Conservation (phyloP, 2,888 invertebrate genomes). For the Athrips mouffetella region DNA sequence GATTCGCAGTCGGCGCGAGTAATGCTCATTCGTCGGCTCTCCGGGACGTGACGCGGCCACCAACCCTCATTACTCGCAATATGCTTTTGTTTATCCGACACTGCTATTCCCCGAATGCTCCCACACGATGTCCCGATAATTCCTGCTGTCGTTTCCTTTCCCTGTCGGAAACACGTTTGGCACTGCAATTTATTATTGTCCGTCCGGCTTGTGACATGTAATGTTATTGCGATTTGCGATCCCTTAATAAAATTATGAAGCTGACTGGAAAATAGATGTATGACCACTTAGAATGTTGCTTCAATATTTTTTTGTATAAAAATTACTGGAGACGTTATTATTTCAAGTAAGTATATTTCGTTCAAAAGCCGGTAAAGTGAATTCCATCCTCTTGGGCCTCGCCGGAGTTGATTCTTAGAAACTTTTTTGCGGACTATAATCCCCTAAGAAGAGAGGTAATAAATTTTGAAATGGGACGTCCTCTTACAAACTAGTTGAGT, state of each 20-base stretch:
- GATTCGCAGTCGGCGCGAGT: conserved; percentile 49
- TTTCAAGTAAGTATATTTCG: neutral
- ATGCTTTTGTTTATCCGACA: conserved; percentile 60
- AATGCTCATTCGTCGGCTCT: conserved; percentile 54
- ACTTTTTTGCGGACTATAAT: conserved; percentile 25
- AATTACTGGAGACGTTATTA: no score
- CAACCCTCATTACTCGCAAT: conserved; percentile 53
- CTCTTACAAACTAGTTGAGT: conserved; percentile 42
- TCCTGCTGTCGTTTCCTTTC: conserved; percentile 26
- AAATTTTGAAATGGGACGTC: conserved; percentile 41
- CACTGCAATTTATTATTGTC: neutral
- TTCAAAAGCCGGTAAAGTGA: neutral
- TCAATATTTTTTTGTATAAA: no score
- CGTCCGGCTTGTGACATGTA: neutral
- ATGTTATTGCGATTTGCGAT: neutral
- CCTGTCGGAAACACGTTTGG: neutral
- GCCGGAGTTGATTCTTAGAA: conserved; percentile 2
- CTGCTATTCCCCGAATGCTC: conserved; percentile 43
- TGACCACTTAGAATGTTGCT: no score
- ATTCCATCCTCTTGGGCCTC: neutral
- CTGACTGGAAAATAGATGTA: no score
- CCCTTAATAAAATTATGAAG: neutral
- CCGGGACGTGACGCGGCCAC: conserved; percentile 48
- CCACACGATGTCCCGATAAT: conserved; percentile 52
- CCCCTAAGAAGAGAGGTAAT: conserved; percentile 24